Conservation (phyloP, 1,140 invertebrate species). For the Andricus grossulariae region DNA sequence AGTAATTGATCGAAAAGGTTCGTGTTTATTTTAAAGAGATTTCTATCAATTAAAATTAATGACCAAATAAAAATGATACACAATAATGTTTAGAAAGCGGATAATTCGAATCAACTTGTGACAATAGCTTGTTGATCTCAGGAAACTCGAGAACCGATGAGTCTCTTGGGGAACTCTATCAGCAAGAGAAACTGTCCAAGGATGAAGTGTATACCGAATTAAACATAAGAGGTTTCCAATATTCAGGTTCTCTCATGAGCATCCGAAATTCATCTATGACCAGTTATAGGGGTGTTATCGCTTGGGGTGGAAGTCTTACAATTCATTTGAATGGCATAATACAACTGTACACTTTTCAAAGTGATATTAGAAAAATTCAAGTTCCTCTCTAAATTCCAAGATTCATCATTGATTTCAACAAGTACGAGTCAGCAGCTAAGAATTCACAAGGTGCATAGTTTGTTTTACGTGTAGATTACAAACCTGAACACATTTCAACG, state of each 20-base stretch:
- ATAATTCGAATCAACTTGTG: conserved; percentile 79
- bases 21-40: conserved; percentile 50
- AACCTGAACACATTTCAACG: no score
- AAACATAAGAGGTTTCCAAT: conserved; percentile 90
- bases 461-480: no score
- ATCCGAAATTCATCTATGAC: conserved; percentile 76
- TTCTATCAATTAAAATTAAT: no score
- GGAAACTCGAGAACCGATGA: conserved; percentile 77
- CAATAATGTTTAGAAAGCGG: conserved; percentile 55
- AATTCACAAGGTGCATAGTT: conserved; percentile 11
- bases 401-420: conserved; percentile 83
- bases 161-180: conserved; percentile 7
- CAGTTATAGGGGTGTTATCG: conserved; percentile 71
- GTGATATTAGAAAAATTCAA: conserved; percentile 82
- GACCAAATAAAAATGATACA: not conserved
- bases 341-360: conserved; percentile 87
- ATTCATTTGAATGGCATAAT: conserved; percentile 92
- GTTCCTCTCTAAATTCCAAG: conserved; percentile 88
- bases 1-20: conserved; percentile 86
- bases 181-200: conserved; percentile 68
- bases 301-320: conserved; percentile 89
- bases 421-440: conserved; percentile 74
- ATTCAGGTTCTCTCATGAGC: conserved; percentile 85
- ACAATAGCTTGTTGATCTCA: conserved; percentile 83
- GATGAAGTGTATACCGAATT: conserved; percentile 94